Percentiles rank a stretch among this genome's conserved stretches.
phyloP scores from a whole-genome alignment of 2,113 vertebrate genomes.

The Isichthys henryi region DNA sequence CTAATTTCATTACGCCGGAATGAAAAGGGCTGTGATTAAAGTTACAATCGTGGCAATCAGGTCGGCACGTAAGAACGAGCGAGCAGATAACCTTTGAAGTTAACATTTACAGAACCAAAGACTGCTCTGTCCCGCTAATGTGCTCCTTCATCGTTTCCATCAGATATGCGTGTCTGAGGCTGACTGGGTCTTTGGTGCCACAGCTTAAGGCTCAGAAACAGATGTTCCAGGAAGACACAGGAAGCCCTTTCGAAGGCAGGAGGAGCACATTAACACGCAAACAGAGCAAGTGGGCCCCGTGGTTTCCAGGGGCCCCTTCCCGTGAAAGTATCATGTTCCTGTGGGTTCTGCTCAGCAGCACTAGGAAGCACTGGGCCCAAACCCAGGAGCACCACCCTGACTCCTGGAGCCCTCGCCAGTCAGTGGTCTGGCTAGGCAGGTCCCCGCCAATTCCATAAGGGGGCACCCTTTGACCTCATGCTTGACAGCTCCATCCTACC shows the following conservation, averaged over 20 bases:
- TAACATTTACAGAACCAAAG: not conserved
- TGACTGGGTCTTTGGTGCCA: not conserved
- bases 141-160: not conserved
- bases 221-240: not conserved
- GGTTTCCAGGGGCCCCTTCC: not conserved
- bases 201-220: not conserved
- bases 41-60: not conserved
- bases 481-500: not conserved
- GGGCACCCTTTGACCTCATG: not conserved
- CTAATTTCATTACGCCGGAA: not conserved
- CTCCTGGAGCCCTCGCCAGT: not conserved
- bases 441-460: not conserved
- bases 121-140: not conserved
- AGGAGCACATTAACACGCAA: not conserved
- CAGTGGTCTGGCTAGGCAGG: not conserved
- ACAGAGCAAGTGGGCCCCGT: not conserved
- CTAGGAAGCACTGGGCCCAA: not conserved
- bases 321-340: not conserved
- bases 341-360: not conserved
- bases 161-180: not conserved
- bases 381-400: not conserved
- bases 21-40: conserved; percentile 6
- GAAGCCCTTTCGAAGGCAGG: not conserved
- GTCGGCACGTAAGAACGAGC: not conserved
- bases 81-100: not conserved